These are phyloP conservation scores for Phrixothrix hirtus DNA, from an alignment of 2,888 invertebrate genomes.

Conservation along the genomic window DNA sequence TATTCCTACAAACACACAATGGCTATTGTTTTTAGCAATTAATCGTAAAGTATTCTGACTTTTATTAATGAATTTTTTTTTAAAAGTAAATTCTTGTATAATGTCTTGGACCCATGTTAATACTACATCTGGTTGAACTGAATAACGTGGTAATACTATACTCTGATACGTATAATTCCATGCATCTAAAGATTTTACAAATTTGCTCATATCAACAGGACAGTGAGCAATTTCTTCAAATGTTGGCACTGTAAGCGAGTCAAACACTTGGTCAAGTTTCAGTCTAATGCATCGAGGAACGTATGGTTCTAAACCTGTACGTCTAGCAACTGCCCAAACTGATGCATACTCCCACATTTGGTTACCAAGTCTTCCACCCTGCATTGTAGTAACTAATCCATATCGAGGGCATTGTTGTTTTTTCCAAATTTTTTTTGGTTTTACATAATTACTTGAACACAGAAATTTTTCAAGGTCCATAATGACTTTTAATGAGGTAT, in stretches of 20 bases:
- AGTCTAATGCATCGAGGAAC: slow-evolving; percentile 58
- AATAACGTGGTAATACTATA: slow-evolving; percentile 61
- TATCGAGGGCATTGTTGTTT: slow-evolving; percentile 53
- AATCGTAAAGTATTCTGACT: slow-evolving; percentile 56
- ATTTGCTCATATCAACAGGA: slow-evolving; percentile 56
- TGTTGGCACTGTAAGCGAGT: slow-evolving; percentile 60
- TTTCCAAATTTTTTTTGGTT: slow-evolving; percentile 51
- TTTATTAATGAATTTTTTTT: slow-evolving; percentile 55
- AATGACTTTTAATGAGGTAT: slow-evolving; percentile 56
- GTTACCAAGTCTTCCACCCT: slow-evolving; percentile 56
- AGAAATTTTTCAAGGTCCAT: slow-evolving; percentile 61
- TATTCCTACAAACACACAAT: slow-evolving; percentile 58
- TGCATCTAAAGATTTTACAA: slow-evolving; percentile 58
- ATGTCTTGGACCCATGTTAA: slow-evolving; percentile 62
- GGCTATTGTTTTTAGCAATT: slow-evolving; percentile 40
- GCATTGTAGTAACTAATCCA: slow-evolving; percentile 57
- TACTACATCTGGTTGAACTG: slow-evolving; percentile 60
- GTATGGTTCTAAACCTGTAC: slow-evolving; percentile 58
- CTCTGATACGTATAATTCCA: slow-evolving; percentile 64
- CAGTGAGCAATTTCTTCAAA: slow-evolving; percentile 62
- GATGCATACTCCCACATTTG: slow-evolving; percentile 61
- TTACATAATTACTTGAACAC: slow-evolving; percentile 55
- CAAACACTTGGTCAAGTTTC: slow-evolving; percentile 61
- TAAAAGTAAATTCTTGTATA: slow-evolving; percentile 61
- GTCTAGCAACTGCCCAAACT: slow-evolving; percentile 57